Conservation (phyloP, 2,113 vertebrate genomes). For the Suricata suricatta region DNA sequence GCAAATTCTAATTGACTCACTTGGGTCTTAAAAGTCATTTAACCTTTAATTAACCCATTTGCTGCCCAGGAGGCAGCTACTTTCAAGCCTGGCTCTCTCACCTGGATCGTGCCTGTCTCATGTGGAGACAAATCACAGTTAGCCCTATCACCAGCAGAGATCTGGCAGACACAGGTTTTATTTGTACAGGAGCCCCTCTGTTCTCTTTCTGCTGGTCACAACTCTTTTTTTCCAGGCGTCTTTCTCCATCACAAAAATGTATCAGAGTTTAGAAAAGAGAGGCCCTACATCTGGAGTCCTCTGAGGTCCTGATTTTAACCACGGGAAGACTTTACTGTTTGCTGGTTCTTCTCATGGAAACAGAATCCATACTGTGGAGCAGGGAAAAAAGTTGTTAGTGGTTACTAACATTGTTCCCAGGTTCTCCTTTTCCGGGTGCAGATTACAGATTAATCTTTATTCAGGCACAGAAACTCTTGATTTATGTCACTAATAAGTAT, state of each 20-base stretch:
- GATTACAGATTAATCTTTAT: constrained; percentile 75
- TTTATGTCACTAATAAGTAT: constrained; percentile 83
- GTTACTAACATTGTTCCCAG: background rate
- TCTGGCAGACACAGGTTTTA: background rate
- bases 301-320: constrained; percentile 49
- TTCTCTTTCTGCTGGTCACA: constrained; percentile 43
- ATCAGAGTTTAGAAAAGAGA: constrained; percentile 21
- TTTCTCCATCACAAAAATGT: constrained; percentile 34
- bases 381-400: background rate
- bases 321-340: background rate
- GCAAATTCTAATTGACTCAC: background rate
- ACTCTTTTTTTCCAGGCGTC: background rate
- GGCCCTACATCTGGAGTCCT: background rate
- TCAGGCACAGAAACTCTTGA: constrained; percentile 78
- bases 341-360: constrained; percentile 25
- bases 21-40: background rate
- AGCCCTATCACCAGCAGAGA: background rate
- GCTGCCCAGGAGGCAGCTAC: background rate
- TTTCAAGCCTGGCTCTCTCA: constrained; percentile 4
- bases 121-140: background rate
- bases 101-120: background rate
- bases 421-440: constrained; percentile 49
- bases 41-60: background rate
- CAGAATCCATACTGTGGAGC: background rate
- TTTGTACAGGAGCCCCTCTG: background rate